Evolutionary conservation across 2,888 invertebrate species (phyloP).

Genomic region (Cyclophora punctaria): DNA sequence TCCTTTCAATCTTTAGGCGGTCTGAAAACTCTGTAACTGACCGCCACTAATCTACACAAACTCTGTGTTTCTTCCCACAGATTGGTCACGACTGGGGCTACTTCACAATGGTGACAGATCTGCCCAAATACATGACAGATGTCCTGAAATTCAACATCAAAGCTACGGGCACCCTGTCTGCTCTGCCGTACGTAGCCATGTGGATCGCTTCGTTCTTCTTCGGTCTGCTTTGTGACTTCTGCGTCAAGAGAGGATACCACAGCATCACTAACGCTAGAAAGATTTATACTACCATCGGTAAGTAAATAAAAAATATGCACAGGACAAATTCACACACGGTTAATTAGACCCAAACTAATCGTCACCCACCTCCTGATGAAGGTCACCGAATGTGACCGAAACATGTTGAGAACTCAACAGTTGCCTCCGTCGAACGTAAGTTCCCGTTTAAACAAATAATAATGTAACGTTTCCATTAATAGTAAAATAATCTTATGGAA

Average conservation of each 20-base stretch:
- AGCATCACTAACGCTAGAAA: slow-evolving; percentile 75
- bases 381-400: too few species aligned
- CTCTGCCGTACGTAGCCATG: slow-evolving; percentile 80
- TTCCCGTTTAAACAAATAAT: too few species aligned
- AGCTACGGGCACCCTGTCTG: slow-evolving; percentile 77
- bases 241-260: slow-evolving; percentile 76
- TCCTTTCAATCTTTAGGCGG: too few species aligned
- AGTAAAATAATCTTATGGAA: too few species aligned
- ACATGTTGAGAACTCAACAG: too few species aligned
- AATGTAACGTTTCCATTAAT: too few species aligned
- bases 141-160: slow-evolving; percentile 79
- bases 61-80: slow-evolving; percentile 37
- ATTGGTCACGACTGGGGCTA: slow-evolving; percentile 82
- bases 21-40: too few species aligned
- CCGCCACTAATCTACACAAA: too few species aligned
- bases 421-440: too few species aligned
- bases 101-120: slow-evolving; percentile 81
- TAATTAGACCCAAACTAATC: too few species aligned
- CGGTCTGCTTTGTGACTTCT: slow-evolving; percentile 80
- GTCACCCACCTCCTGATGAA: too few species aligned
- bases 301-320: slow-evolving; percentile 21
- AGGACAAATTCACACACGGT: too few species aligned
- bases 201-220: slow-evolving; percentile 78
- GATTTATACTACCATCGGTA: slow-evolving; percentile 80
- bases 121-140: slow-evolving; percentile 81